phyloP scores from a whole-genome alignment of 2,113 vertebrate genomes.

The Hystrix brachyura region DNA sequence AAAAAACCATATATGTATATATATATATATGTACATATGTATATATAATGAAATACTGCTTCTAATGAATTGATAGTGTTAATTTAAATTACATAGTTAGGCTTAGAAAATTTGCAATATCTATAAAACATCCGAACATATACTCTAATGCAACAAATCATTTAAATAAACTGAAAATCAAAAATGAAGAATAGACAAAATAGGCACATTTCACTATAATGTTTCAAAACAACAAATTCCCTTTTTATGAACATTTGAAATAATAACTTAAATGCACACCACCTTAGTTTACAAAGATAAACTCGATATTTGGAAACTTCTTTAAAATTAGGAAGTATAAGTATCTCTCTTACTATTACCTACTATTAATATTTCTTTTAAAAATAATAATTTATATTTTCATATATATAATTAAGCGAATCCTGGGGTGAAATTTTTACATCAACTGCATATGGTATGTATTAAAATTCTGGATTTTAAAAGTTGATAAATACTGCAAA shows the following conservation, averaged over 20 bases:
- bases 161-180: conserved; percentile 38
- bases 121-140: conserved; percentile 10
- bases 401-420: conserved; percentile 5
- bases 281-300: conserved; percentile 23
- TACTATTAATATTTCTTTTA: conserved; percentile 40
- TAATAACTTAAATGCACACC: not conserved
- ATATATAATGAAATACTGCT: not conserved
- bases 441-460: not conserved
- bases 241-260: conserved; percentile 24
- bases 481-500: conserved; percentile 15
- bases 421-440: not conserved
- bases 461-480: conserved; percentile 36
- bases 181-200: not conserved
- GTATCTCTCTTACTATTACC: not conserved
- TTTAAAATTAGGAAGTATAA: conserved; percentile 39
- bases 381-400: conserved; percentile 28
- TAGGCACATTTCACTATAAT: not conserved
- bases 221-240: conserved; percentile 27
- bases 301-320: not conserved
- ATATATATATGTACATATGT: not conserved
- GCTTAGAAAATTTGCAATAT: conserved; percentile 40
- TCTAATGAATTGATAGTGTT: not conserved
- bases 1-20: not conserved
- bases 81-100: conserved; percentile 51
- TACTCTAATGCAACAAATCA: not conserved